Conservation (phyloP, 1,140 invertebrate genomes). For the Musca domestica region DNA sequence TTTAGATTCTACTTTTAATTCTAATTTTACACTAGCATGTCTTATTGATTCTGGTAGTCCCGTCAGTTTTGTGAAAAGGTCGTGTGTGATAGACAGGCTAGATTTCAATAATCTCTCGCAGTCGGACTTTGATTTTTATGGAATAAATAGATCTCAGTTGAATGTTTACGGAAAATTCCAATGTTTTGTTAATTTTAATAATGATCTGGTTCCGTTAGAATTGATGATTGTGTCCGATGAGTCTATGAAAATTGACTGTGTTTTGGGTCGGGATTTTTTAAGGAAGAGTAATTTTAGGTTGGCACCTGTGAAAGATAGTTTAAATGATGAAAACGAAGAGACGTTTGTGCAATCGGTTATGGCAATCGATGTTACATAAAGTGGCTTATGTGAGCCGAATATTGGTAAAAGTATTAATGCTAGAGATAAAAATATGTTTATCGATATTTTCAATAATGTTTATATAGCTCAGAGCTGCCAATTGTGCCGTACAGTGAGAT, state of each 20-base stretch:
- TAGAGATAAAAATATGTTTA: not conserved
- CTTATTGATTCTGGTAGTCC: conserved; percentile 24
- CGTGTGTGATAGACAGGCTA: not conserved
- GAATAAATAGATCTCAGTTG: conserved; percentile 22
- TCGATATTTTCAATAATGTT: conserved; percentile 5
- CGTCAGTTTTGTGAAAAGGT: conserved; percentile 20
- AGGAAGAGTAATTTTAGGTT: not conserved
- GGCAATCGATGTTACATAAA: not conserved
- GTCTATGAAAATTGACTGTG: conserved; percentile 23
- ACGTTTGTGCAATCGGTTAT: not conserved
- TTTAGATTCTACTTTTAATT: too few species aligned
- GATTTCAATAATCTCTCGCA: not conserved
- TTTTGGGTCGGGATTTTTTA: conserved; percentile 29
- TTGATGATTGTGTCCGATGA: conserved; percentile 28
- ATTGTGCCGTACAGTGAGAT: conserved; percentile 21
- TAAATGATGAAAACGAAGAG: not conserved
- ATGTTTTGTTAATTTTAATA: conserved; percentile 1
- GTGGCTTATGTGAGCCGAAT: not conserved
- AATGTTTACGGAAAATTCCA: conserved; percentile 16
- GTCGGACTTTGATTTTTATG: conserved; percentile 5
- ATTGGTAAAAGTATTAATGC: not conserved
- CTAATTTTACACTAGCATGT: conserved; percentile 18
- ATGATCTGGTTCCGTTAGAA: not conserved
- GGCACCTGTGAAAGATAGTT: too few species aligned
- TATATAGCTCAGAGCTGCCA: conserved; percentile 6